These are phyloP conservation scores for Drosophila ochracea DNA, from an alignment of 2,888 invertebrate species.

Conservation along the genomic window DNA sequence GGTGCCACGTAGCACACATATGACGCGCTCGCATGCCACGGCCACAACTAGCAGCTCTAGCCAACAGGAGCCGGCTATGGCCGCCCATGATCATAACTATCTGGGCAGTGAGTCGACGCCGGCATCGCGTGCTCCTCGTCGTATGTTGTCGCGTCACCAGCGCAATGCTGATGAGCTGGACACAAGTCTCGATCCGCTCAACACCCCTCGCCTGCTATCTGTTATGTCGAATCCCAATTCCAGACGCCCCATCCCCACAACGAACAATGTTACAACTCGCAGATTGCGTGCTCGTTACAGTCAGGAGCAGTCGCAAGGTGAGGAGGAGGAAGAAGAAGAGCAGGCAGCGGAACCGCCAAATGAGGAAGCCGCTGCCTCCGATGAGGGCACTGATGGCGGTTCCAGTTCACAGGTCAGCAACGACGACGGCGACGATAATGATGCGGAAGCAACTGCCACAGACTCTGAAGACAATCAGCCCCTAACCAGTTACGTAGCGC, in stretches of 20 bases:
- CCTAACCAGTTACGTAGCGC: constrained; percentile 85
- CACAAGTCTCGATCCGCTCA: constrained; percentile 74
- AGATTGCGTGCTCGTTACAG: constrained; percentile 79
- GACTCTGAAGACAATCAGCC: constrained; percentile 85
- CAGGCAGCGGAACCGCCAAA: constrained; percentile 42
- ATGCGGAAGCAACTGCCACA: constrained; percentile 75
- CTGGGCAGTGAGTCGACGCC: constrained; percentile 78
- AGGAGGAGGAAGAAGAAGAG: constrained; percentile 56
- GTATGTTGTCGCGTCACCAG: constrained; percentile 84
- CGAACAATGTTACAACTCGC: constrained; percentile 57
- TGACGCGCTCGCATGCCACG: constrained; percentile 84
- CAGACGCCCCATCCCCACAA: constrained; percentile 78
- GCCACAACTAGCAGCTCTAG: constrained; percentile 68
- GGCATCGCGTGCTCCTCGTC: constrained; percentile 80
- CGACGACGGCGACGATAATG: constrained; percentile 42
- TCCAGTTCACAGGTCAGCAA: constrained; percentile 69
- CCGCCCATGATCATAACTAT: constrained; percentile 84
- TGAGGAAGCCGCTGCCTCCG: constrained; percentile 78
- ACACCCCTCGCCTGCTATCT: constrained; percentile 63
- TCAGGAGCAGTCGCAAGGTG: constrained; percentile 76
- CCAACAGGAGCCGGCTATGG: constrained; percentile 48
- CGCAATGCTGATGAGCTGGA: constrained; percentile 84
- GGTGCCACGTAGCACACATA: constrained; percentile 65
- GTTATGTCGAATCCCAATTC: constrained; percentile 77
- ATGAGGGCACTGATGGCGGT: constrained; percentile 83